phyloP scores from a whole-genome alignment of 2,888 invertebrate genomes.

The Anoncus sp. region DNA sequence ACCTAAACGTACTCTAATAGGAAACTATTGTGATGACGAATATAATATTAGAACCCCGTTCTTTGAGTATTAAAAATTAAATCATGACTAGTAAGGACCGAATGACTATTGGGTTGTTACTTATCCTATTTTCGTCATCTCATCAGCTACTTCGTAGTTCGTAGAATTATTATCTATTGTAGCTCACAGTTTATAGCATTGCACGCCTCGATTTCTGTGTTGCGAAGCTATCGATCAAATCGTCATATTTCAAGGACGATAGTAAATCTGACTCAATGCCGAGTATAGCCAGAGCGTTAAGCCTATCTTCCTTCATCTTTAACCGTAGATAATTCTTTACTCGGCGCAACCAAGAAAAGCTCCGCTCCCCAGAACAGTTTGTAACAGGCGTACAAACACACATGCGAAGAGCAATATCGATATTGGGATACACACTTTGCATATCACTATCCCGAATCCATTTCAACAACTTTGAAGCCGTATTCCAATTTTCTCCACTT shows the following conservation, averaged over 20 bases:
- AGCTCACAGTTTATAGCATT: too few species aligned
- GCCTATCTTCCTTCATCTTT: conserved; percentile 45
- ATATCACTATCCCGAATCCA: conserved; percentile 27
- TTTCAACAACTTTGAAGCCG: conserved; percentile 23
- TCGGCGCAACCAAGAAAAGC: neutral
- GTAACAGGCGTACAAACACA: neutral
- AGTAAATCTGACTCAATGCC: conserved; percentile 52
- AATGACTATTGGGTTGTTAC: too few species aligned
- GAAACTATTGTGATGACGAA: too few species aligned
- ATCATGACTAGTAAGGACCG: too few species aligned
- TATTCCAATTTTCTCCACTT: neutral
- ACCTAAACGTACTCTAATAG: too few species aligned
- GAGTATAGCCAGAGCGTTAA: conserved; percentile 52
- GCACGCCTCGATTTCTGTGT: conserved; percentile 49
- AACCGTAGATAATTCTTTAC: conserved; percentile 47
- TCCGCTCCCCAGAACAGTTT: neutral
- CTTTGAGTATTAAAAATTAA: too few species aligned
- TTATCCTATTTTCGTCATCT: too few species aligned
- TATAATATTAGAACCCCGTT: too few species aligned
- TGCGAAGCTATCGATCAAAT: conserved; percentile 55
- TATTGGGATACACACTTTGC: conserved; percentile 4
- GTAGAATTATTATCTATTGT: too few species aligned
- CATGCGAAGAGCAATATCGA: neutral
- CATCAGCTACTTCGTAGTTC: too few species aligned
- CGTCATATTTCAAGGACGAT: conserved; percentile 50